phyloP scores from a whole-genome alignment of 2,797 vertebrate species.

The Falco concolor region DNA sequence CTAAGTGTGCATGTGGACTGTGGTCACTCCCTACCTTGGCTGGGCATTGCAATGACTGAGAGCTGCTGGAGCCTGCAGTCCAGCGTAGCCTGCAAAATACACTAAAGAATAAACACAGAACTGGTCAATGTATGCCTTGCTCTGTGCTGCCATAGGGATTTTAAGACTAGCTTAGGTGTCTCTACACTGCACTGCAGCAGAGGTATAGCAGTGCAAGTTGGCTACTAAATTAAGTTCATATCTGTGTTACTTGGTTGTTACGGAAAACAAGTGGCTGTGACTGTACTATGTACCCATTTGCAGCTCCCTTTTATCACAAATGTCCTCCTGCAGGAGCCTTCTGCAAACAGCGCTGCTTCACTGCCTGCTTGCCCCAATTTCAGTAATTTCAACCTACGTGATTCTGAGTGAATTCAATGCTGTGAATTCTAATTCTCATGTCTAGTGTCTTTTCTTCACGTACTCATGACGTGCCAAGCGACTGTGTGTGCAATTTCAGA shows the following conservation, averaged over 20 bases:
- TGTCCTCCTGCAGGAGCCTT: neutral
- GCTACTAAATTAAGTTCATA: neutral
- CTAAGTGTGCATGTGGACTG: neutral
- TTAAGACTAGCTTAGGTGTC: neutral
- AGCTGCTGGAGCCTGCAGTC: neutral
- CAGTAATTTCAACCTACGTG: neutral
- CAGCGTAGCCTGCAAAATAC: neutral
- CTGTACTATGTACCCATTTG: accelerated
- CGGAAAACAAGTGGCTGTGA: neutral
- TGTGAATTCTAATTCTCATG: neutral
- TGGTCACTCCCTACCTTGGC: neutral
- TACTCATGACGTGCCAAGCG: neutral
- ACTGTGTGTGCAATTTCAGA: neutral
- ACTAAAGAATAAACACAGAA: neutral
- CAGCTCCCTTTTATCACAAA: neutral
- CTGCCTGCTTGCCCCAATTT: neutral
- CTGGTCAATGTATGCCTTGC: accelerated
- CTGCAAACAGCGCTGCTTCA: neutral
- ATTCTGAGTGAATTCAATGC: neutral
- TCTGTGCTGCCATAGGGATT: neutral
- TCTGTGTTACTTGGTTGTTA: neutral
- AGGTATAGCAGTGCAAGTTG: neutral
- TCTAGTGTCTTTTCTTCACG: neutral
- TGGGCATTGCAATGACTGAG: accelerated
- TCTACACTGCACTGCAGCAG: neutral